Conservation (phyloP, 2,888 invertebrate genomes). For the Athalia rosae region DNA sequence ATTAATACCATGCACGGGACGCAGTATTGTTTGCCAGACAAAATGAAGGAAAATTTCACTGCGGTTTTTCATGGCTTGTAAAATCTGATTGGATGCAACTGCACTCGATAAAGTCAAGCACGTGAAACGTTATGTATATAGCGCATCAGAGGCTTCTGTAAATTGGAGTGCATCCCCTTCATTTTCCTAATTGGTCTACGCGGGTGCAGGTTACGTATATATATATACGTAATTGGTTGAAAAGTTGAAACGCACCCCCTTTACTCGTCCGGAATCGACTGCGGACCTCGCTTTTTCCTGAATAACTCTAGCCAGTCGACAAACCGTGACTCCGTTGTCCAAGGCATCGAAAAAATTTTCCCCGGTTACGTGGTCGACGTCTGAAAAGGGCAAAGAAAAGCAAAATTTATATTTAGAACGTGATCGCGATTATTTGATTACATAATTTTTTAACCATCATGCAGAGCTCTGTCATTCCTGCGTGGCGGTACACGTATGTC, state of each 20-base stretch:
- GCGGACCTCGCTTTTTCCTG: conserved; percentile 84
- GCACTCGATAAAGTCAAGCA: no score
- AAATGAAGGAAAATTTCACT: no score
- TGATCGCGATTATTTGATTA: background rate
- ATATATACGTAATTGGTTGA: conserved; percentile 21
- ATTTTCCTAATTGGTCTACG: background rate
- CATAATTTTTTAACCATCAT: background rate
- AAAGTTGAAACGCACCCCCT: conserved; percentile 75
- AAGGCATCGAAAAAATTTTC: conserved; percentile 88
- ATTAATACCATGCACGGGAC: no score
- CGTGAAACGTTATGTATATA: no score
- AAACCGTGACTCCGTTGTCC: conserved; percentile 89
- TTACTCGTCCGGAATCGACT: conserved; percentile 78
- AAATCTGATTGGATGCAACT: no score
- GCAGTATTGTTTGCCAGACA: no score
- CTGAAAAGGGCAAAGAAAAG: conserved; percentile 73
- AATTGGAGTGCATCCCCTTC: background rate
- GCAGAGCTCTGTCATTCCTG: no score
- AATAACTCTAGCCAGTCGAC: conserved; percentile 87
- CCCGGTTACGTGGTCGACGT: conserved; percentile 82
- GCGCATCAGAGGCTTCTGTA: no score
- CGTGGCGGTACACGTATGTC: background rate
- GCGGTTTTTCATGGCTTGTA: no score
- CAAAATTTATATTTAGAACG: background rate
- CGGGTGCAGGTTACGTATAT: conserved; percentile 16